Base-by-base conservation (phyloP, 2,888 invertebrate species). In the Drosophila atripex region DNA sequence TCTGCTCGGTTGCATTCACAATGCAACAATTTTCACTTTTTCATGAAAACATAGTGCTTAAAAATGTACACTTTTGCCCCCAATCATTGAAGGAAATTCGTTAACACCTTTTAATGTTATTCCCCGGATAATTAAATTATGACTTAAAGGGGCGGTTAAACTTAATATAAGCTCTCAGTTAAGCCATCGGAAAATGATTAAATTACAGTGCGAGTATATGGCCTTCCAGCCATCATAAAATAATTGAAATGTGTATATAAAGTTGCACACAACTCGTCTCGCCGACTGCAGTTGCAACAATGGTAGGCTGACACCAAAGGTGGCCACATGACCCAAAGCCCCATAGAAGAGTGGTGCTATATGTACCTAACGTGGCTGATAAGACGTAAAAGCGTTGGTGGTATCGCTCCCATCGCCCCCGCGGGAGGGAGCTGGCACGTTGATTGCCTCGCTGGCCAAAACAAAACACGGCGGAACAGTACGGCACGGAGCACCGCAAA, bases 371-470 rank as follows among this genome's bases (percentile, higher is more conserved):
- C 45, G 35, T 54, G 16, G 41, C 47, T 45, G 66, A 70, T 70
- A 70, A 70, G 66, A 58, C 49, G 30, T 21, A 46, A 45, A 46
- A 53, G 69, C 47, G 52, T 32, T 46, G 66, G 52, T 21, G 21
- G 21, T 9, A 18, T 11, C n/a, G 16, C 39, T 16, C 6, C 57
- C 41, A 1, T 18, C 2, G 18, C 46, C 56, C 49, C 38, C 11
- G 49, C 11, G 49, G 41, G 21, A n/a, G 23, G 35, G 12, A 3
- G 68, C 39, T 39, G 68, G 35, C 47, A 54, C 61, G 66, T 70
- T 82, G 82, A 80, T 82, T 77, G 82, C 77, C 73, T 63, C 35
- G 43, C 45, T 61, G 55, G 50, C 59, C 64, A 75, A 73, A 80
- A 53, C 57, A 53, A 63, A 68, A 63, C 73, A 72, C 39, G 23